Base-by-base conservation (phyloP, 1,140 invertebrate genomes). In the Hormaphis cornu region DNA sequence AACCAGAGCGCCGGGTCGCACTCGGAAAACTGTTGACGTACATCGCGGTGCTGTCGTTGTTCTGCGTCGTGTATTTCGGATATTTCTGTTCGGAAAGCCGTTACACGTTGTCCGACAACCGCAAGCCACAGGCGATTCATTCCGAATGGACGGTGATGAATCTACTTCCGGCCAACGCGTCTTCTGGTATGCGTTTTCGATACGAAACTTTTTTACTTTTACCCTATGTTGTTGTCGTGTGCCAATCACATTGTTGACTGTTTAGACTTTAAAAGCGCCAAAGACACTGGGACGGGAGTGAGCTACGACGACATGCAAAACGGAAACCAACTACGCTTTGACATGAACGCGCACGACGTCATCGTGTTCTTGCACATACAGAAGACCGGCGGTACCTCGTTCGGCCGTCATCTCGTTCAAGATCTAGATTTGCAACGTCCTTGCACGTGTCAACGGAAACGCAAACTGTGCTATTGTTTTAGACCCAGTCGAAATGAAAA, bases 301-400 rank as follows among this genome's bases (percentile, higher is more conserved):
- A 80, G 80, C 42, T 91, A 91, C 75, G 89, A 91, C 73, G 89
- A 91, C 78, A 86, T 92, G 72, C 82, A 90, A 18, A 89, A 89
- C 75, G 89, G 92, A 77, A 89, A 90, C 77, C 90, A 89, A 78
- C 84, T 87, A 73, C 59, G 61, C 12, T 93, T 93, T 79, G 88
- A 93, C 77, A 89, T 95, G 76, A 87, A 91, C 76, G 89, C 87
- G 8, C 87, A 91, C 74, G 96, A 98, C 82, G 95, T 98, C 20
- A 90, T 99, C 82, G 95, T 99, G 20, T 98, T 98, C 79, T 80
- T 99, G 48, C 96, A 99, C 77, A 97, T 98, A 79, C 96, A 98
- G 80, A 98, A 99, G 79, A 93, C 90, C 72, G 89, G 89, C 20
- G 75, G 90, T 26, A 96, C 94, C n/a, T 88, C 91, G 3, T 97